Evolutionary conservation across 2,888 invertebrate species (phyloP).

Genomic region (Ferdinandea cuprea): DNA sequence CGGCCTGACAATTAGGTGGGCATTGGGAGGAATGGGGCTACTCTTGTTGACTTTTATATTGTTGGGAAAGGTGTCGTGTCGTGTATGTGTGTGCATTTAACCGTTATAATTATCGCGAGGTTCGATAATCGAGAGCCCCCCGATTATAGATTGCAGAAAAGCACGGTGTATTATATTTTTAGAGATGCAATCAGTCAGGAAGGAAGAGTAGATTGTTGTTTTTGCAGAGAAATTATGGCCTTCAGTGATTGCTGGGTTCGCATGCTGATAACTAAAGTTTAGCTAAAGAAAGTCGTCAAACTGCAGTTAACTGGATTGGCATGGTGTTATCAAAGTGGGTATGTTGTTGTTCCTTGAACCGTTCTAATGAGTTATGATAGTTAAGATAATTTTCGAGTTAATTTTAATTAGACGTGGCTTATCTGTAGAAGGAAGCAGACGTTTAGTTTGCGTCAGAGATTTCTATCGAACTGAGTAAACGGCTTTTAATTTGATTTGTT

Average conservation of each 20-base stretch:
- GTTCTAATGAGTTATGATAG: too few relatives aligned
- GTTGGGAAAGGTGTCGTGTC: too few relatives aligned
- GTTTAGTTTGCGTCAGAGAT: too few relatives aligned
- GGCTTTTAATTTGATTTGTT: too few relatives aligned
- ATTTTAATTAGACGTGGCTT: too few relatives aligned
- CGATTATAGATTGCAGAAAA: conserved; percentile 53
- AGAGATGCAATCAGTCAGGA: conserved; percentile 19
- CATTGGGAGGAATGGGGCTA: conserved; percentile 60
- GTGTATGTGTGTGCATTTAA: conserved; percentile 21
- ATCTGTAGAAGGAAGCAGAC: too few relatives aligned
- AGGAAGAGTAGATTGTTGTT: conserved; percentile 44
- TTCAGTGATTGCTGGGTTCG: conserved; percentile 2
- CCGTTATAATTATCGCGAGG: conserved; percentile 38
- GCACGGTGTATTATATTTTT: conserved; percentile 18
- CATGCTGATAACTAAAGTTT: conserved; percentile 6
- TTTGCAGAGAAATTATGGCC: conserved; percentile 19
- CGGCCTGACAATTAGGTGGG: conserved; percentile 12
- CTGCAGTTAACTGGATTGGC: neutral
- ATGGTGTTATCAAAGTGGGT: neutral
- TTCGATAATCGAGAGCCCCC: conserved; percentile 34
- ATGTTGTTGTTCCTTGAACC: too few relatives aligned
- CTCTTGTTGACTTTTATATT: conserved; percentile 55
- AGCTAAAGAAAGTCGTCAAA: neutral
- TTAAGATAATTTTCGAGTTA: too few relatives aligned
- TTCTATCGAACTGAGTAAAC: too few relatives aligned